Conservation (phyloP, 2,113 vertebrate genomes). For the Chlorocebus sabaeus region DNA sequence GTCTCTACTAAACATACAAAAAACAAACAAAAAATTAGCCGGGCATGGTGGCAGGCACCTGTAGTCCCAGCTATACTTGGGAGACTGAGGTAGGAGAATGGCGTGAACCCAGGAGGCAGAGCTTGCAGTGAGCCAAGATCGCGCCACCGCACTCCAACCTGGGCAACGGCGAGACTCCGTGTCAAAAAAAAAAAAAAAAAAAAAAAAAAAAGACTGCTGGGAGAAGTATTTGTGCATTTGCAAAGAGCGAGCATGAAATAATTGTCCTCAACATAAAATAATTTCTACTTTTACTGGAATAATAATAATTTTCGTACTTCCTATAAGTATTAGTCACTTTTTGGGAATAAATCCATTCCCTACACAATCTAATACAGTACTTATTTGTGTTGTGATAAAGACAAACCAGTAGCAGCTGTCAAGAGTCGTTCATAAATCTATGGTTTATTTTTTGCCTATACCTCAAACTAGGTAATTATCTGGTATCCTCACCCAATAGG, state of each 20-base stretch:
- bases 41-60: too few species aligned
- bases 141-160: too few species aligned
- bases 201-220: neutral
- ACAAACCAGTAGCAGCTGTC: neutral
- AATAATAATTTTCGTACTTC: neutral
- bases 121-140: too few species aligned
- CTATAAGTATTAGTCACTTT: neutral
- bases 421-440: neutral
- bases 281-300: constrained; percentile 19
- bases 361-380: neutral
- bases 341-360: neutral
- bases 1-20: too few species aligned
- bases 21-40: too few species aligned
- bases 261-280: neutral
- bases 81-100: too few species aligned
- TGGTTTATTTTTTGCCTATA: constrained; percentile 38
- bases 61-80: too few species aligned
- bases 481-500: neutral
- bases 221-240: neutral
- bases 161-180: too few species aligned
- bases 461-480: constrained; percentile 28
- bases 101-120: too few species aligned
- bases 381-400: neutral
- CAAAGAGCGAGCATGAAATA: neutral
- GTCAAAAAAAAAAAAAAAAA: too few species aligned